Evolutionary conservation across 2,113 vertebrate species (phyloP), one percentile per base, ranked within the genome.

Genomic region (Cacatua alba): DNA sequence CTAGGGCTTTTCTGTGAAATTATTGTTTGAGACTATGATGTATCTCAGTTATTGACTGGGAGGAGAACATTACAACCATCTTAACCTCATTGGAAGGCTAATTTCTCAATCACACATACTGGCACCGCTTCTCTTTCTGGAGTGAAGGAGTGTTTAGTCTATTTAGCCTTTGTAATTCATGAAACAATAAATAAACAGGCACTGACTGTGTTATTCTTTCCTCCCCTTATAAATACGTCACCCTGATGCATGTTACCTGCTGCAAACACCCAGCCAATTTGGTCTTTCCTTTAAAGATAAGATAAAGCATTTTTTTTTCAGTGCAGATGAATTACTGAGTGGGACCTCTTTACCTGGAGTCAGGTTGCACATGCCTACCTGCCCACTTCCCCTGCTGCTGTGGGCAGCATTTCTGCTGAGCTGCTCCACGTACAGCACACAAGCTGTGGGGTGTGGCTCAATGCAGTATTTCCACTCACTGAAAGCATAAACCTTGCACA

Each of bases 161-260:
- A 24, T 91, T 90, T 65, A 86, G 75, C 80, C 65, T 96, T 91
- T 41, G 28, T 71, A 86, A 89, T 82, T 91, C 29, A 91, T 29
- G 65, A 95, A 88, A 84, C 69, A 69, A 93, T 91, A 95, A 92
- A 96, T 43, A 95, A 96, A 96, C 51, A 92, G 72, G 57, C 44
- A 55, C 33, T 74, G 70, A 46, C 39, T 88, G 41, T 86, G 72
- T 78, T 92, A 69, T 86, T 94, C 80, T 96, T 95, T 96, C 92
- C 88, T 94, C 86, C 77, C 57, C 20, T 89, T 84, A 79, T 65
- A 94, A 90, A 96, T 53, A 93, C 41, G 77, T 92, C 88, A 71
- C 51, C 28, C 65, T 57, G 52, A 78, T 71, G n/a, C 4, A 52
- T 49, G 86, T 86, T 95, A 93, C 64, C 72, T 90, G 57, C 76